These are phyloP conservation scores for Drosophila atripex DNA, from an alignment of 2,888 invertebrate species.

Conservation along the genomic window DNA sequence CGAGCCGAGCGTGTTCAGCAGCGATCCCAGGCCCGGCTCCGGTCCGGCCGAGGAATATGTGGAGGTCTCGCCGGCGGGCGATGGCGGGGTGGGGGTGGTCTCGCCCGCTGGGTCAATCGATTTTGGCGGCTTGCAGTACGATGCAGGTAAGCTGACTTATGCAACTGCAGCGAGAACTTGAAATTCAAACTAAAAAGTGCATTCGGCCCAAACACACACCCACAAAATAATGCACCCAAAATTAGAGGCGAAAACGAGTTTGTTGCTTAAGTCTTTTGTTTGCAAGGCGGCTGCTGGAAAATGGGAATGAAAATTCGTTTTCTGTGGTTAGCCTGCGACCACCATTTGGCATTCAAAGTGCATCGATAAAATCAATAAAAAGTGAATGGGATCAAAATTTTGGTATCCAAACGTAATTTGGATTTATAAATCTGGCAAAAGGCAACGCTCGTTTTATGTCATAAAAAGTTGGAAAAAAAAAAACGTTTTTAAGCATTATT, in stretches of 20 bases:
- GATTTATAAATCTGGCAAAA: too few species aligned
- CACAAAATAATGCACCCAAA: slow-evolving; percentile 16
- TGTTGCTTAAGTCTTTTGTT: slow-evolving; percentile 66
- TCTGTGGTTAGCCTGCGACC: slow-evolving; percentile 8
- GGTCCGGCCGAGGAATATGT: slow-evolving; percentile 10
- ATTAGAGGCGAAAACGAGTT: slow-evolving; percentile 56
- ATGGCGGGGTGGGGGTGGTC: slow-evolving; percentile 13
- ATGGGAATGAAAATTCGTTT: slow-evolving; percentile 9
- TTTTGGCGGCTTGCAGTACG: slow-evolving; percentile 42
- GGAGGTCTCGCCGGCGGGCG: slow-evolving; percentile 6
- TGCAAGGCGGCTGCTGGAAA: slow-evolving; percentile 34
- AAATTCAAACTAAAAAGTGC: slow-evolving; percentile 62
- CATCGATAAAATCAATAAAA: slow-evolving; percentile 11
- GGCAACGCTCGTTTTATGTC: too few species aligned
- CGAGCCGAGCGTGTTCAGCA: slow-evolving; percentile 44
- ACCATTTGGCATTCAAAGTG: slow-evolving; percentile 21
- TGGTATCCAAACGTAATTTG: not conserved
- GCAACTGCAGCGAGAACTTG: slow-evolving; percentile 68
- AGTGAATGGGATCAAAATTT: slow-evolving; percentile 2
- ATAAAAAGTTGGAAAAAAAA: too few species aligned
- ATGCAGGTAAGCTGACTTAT: slow-evolving; percentile 62
- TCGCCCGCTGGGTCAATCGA: slow-evolving; percentile 46
- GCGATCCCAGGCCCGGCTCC: slow-evolving; percentile 34
- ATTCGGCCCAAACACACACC: slow-evolving; percentile 17
- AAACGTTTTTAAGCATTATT: too few species aligned